Base-by-base conservation (phyloP, 2,888 invertebrate species). In the Abrostola triplasia region DNA sequence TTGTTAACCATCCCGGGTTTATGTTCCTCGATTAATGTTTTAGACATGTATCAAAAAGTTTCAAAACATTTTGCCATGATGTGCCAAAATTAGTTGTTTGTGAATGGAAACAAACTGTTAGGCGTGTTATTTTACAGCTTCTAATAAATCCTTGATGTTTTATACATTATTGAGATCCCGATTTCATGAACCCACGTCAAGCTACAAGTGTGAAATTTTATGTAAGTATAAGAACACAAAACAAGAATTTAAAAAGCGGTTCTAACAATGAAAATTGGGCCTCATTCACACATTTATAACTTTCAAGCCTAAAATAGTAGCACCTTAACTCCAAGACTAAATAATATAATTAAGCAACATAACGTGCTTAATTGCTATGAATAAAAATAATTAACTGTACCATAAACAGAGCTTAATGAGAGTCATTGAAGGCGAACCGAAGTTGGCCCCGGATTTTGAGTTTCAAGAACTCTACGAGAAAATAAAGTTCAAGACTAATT, bases 371-470 rank as follows among this genome's bases (percentile, higher is more conserved):
- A 67, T 64, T 55, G 40, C 61, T 58, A 38, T 44, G 59, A 73
- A 61, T 58, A 57, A 72, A 73, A 72, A 77, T 65, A 70, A 73
- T 68, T 64, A 70, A 61, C 56, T 54, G 49, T 13, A 41, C 66
- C 63, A 76, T 75, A 79, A 75, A 76, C 69, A 71, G 44, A 67
- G 66, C 65, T 76, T 74, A 77, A 81, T 72, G 75, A 78, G 70
- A 61, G 57, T 66, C 75, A 79, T 70, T 79, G 70, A 77, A 74
- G 62, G 49, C 74, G 68, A 76, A 75, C 67, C 69, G 62, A 80
- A 79, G 73, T 80, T 76, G 56, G 42, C 40, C 57, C 55, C 54
- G 71, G 66, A 73, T 73, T 67, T 71, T 50, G 59, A 72, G 70
- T 69, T 72, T 69, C 8, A 59, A 67, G 68, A 75, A 72, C 67